These are phyloP conservation scores for Leptinotarsa defecta DNA, from an alignment of 1,140 invertebrate species.

Conservation along the genomic window DNA sequence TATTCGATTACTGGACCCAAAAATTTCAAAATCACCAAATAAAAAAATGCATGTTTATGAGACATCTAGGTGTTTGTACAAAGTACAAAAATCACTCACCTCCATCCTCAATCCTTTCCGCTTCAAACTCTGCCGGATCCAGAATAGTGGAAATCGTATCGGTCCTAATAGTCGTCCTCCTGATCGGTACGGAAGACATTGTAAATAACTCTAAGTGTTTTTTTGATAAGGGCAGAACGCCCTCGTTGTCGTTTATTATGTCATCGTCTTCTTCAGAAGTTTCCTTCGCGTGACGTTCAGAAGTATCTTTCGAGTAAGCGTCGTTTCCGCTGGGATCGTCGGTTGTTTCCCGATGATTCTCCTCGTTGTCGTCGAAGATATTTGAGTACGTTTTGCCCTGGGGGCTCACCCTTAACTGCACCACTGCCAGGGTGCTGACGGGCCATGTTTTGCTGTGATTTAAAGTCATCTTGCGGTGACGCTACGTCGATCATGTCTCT, in stretches of 20 bases:
- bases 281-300: neutral
- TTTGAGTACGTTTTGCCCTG: constrained; percentile 53
- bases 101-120: constrained; percentile 33
- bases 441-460: constrained; percentile 58
- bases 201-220: constrained; percentile 48
- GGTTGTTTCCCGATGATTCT: neutral
- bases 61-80: too few species aligned
- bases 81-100: constrained; percentile 11
- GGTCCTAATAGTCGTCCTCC: constrained; percentile 44
- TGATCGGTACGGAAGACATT: constrained; percentile 34
- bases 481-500: constrained; percentile 22
- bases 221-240: constrained; percentile 42
- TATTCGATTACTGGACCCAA: too few species aligned
- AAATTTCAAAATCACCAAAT: too few species aligned
- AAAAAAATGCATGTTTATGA: too few species aligned
- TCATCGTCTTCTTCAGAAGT: neutral
- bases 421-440: constrained; percentile 52
- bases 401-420: constrained; percentile 53
- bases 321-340: neutral
- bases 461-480: constrained; percentile 49
- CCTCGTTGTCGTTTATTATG: constrained; percentile 19
- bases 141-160: constrained; percentile 51
- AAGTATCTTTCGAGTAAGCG: neutral
- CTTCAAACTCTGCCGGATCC: constrained; percentile 45
- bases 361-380: constrained; percentile 34